Evolutionary conservation across 2,888 invertebrate genomes (phyloP).

Genomic region (Hydropsyche betteni): DNA sequence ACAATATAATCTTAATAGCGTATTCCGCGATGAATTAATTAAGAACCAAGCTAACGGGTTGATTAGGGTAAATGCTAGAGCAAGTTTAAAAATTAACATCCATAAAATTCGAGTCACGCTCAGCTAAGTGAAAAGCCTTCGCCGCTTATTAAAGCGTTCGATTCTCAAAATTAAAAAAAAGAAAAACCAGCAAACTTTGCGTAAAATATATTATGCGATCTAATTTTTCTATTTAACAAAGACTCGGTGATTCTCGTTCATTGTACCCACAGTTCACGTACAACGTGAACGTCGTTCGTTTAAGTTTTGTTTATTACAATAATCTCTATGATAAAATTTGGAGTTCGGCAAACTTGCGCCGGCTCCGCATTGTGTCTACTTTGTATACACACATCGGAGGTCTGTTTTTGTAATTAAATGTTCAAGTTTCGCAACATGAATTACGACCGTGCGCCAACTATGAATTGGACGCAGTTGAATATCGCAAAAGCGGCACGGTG

Average conservation of each 20-base stretch:
- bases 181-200: too few relatives aligned
- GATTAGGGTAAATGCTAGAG: too few relatives aligned
- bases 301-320: too few relatives aligned
- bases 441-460: neutral
- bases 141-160: too few relatives aligned
- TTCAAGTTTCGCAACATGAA: slow-evolving; percentile 19
- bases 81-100: too few relatives aligned
- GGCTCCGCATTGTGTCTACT: neutral
- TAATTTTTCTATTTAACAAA: too few relatives aligned
- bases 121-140: too few relatives aligned
- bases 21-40: slow-evolving; percentile 8
- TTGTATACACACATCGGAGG: neutral
- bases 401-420: slow-evolving; percentile 27
- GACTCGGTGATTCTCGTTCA: neutral
- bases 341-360: too few relatives aligned
- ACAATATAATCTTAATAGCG: slow-evolving; percentile 13
- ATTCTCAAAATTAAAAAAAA: too few relatives aligned
- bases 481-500: neutral
- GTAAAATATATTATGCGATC: too few relatives aligned
- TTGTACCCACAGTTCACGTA: neutral
- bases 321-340: too few relatives aligned
- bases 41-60: neutral
- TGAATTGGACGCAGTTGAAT: slow-evolving; percentile 19
- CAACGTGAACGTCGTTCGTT: neutral
- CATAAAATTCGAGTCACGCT: too few relatives aligned